Evolutionary conservation across 2,888 invertebrate genomes (phyloP), one percentile per base, ranked within the genome.

Genomic region (Chaitophorus viminalis): DNA sequence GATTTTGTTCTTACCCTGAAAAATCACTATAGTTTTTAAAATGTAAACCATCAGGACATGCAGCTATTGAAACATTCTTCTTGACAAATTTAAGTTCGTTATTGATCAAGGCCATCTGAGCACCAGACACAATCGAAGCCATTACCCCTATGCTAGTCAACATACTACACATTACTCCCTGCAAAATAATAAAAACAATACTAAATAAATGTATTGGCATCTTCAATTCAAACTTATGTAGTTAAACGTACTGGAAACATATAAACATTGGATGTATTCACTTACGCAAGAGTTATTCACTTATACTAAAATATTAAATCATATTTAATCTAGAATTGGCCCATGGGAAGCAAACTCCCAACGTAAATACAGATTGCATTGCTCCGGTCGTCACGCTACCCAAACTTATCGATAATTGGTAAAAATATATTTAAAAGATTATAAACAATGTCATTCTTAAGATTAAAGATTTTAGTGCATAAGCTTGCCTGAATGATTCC

Each of bases 401-500:
- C 29, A 91, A 89, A 87, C 90, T 90, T 77, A 90, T 89, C 0
- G 90, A 89, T 89, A 92, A 92, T 91, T 92, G 95, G 29, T 14
- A 70, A 31, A 70, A 31, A 2, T 18, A 3, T 60, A 21, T 60
- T 60, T 60, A 9, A 46, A 60, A 3, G 25, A 60, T 60, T 60
- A n/a, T n/a, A 21, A 60, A 14, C 60, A 21, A 60, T 21, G 4
- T 21, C 0, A 6, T 21, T 21, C 3, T 21, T 60, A 60, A 21
- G 25, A 60, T 60, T 21, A 1, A 21, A 21, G 60, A 21, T 60
- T 25, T 5, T 60, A 9, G 21, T 25, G 9, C 3, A 29, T 11
- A 68, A n/a, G 4, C 68, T 68, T 29, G 11, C 90, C 90, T 90
- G 90, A 18, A 95, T 94, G 39, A 95, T 91, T 25, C 94, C 94